Percentiles rank a stretch among this genome's conserved stretches.
These are phyloP conservation scores for Eulemur coronatus DNA, from an alignment of 2,797 vertebrate genomes.

Conservation along the genomic window DNA sequence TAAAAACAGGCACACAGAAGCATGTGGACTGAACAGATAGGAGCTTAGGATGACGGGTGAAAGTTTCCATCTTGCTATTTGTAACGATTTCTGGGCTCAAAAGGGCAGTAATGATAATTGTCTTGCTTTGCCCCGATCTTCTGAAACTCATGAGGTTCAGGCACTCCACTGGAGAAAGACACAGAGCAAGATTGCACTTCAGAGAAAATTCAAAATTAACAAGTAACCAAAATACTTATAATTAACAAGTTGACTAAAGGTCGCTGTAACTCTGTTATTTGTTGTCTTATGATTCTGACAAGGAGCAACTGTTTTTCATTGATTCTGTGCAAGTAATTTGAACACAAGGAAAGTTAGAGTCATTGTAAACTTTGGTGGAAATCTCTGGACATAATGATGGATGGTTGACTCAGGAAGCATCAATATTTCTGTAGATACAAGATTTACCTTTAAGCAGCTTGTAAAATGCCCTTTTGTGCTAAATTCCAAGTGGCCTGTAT, in stretches of 20 bases:
- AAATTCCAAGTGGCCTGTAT: conserved; percentile 44
- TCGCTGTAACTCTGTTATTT: not conserved
- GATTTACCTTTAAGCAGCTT: conserved; percentile 50
- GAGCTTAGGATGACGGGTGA: not conserved
- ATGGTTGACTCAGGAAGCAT: conserved; percentile 30
- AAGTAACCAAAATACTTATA: conserved; percentile 33
- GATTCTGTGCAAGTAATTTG: conserved; percentile 33
- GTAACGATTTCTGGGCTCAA: conserved; percentile 43
- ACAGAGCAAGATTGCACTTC: not conserved
- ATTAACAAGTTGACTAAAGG: conserved; percentile 36
- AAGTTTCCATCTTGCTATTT: conserved; percentile 32
- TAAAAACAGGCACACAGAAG: conserved; percentile 42
- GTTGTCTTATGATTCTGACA: conserved; percentile 19
- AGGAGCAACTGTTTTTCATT: conserved; percentile 6
- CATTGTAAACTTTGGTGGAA: conserved; percentile 8
- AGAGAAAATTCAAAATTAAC: conserved; percentile 56
- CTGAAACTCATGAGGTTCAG: not conserved
- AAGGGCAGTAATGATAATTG: conserved; percentile 55
- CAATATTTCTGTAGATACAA: conserved; percentile 54
- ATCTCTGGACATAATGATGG: conserved; percentile 4
- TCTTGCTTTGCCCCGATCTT: conserved; percentile 46
- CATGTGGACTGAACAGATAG: conserved; percentile 51
- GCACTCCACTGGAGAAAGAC: not conserved
- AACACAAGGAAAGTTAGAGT: conserved; percentile 20
- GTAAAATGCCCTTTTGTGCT: not conserved